phyloP scores from a whole-genome alignment of 37 sponge, comb jelly and placozoan species.

The Geodia barretti region DNA sequence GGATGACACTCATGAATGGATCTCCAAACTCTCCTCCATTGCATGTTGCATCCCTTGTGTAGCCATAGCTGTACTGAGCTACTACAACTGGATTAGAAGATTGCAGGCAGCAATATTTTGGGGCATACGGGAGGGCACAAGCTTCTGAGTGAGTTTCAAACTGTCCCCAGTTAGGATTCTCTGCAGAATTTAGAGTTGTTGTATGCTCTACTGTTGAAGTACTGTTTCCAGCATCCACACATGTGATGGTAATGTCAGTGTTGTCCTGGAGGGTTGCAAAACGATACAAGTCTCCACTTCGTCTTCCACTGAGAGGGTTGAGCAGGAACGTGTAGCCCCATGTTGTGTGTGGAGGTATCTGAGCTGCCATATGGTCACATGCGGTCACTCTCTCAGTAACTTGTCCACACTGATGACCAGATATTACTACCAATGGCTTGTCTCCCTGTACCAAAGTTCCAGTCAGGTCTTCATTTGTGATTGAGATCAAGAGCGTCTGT shows the following conservation, averaged over 20 bases:
- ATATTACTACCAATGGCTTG: conserved; percentile 28
- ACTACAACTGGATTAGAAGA: not conserved
- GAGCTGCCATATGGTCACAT: conserved; percentile 63
- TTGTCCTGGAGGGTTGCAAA: conserved; percentile 16
- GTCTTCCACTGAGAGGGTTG: conserved; percentile 9
- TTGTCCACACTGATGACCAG: conserved; percentile 55
- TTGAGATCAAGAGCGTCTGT: not conserved
- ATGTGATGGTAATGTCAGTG: conserved; percentile 33
- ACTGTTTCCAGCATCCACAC: not conserved
- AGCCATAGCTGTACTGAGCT: not conserved
- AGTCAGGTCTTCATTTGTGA: conserved; percentile 21
- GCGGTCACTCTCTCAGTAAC: conserved; percentile 28
- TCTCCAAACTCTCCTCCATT: not conserved
- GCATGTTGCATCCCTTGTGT: not conserved
- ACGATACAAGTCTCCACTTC: conserved; percentile 30
- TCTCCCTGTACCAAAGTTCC: conserved; percentile 25
- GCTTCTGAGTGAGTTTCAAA: not conserved
- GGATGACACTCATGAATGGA: not conserved
- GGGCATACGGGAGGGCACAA: not conserved
- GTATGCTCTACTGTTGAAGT: not conserved
- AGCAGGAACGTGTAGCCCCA: conserved; percentile 30
- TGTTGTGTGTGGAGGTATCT: conserved; percentile 34
- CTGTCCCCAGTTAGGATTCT: not conserved
- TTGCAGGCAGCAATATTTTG: not conserved
- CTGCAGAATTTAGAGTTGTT: too few relatives aligned